Evolutionary conservation across 2,113 vertebrate species (phyloP).

Genomic region (Anguilla japonica): DNA sequence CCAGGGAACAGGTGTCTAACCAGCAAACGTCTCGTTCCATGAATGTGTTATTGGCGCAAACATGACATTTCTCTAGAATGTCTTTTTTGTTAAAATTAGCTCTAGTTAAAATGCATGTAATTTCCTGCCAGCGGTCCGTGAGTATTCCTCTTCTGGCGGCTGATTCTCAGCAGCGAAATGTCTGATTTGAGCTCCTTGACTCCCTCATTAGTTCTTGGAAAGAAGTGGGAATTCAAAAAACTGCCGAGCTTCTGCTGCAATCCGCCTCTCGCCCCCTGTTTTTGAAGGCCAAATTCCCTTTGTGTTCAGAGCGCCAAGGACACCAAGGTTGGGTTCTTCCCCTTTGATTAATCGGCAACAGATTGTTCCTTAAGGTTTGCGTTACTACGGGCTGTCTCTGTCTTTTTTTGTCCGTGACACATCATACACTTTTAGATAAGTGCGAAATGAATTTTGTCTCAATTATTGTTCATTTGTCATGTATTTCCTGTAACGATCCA

Average conservation of each 20-base stretch:
- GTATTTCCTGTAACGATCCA: neutral
- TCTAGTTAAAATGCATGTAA: neutral
- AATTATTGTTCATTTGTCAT: neutral
- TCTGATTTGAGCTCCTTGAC: neutral
- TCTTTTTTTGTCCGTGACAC: neutral
- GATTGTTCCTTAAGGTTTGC: neutral
- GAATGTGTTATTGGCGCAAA: neutral
- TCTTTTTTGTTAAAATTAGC: neutral
- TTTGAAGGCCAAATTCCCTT: neutral
- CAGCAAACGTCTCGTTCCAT: neutral
- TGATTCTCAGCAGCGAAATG: neutral
- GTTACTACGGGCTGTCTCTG: neutral
- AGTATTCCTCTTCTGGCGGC: neutral
- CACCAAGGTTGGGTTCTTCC: neutral
- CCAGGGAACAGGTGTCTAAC: too few species aligned
- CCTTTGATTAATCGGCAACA: neutral
- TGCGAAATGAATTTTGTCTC: neutral
- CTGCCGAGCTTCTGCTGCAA: neutral
- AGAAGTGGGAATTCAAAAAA: neutral
- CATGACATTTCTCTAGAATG: neutral
- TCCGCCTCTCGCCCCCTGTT: neutral
- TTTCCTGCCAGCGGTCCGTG: neutral
- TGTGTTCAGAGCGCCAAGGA: neutral
- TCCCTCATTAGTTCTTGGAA: neutral
- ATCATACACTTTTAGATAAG: neutral